Percentiles rank a stretch among this genome's conserved stretches.
These are phyloP conservation scores for Drosophila mettleri DNA, from an alignment of 2,888 invertebrate genomes.

Conservation along the genomic window DNA sequence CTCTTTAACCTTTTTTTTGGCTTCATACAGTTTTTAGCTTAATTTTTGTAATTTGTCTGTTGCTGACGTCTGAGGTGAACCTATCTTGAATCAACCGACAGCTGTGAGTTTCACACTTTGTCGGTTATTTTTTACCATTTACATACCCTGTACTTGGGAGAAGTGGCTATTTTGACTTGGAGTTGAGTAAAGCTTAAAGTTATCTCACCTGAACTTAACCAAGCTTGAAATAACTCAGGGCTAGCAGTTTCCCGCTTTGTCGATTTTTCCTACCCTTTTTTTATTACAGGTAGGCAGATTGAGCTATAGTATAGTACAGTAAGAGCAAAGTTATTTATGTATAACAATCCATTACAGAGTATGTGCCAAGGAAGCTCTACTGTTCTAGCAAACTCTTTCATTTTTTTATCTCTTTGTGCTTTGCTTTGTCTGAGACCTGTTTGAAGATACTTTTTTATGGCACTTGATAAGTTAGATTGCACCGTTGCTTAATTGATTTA, in stretches of 20 bases:
- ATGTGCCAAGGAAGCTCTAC: not conserved
- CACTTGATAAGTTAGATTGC: conserved; percentile 43
- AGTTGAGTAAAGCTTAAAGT: not conserved
- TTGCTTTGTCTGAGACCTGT: conserved; percentile 29
- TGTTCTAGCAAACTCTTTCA: not conserved
- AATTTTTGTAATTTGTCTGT: conserved; percentile 16
- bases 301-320: not conserved
- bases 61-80: conserved; percentile 6
- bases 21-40: not conserved
- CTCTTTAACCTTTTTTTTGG: not conserved
- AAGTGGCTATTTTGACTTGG: not conserved
- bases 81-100: conserved; percentile 13
- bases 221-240: not conserved
- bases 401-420: not conserved
- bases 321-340: too few relatives aligned
- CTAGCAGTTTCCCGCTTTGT: not conserved
- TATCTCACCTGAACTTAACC: not conserved
- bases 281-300: not conserved
- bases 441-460: conserved; percentile 37
- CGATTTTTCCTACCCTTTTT: not conserved
- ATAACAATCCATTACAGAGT: not conserved
- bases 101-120: conserved; percentile 23
- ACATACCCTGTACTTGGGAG: not conserved
- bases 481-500: conserved; percentile 70
- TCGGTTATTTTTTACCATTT: conserved; percentile 10